Evolutionary conservation across 2,888 invertebrate species (phyloP).

Genomic region (Nemurella pictetii): DNA sequence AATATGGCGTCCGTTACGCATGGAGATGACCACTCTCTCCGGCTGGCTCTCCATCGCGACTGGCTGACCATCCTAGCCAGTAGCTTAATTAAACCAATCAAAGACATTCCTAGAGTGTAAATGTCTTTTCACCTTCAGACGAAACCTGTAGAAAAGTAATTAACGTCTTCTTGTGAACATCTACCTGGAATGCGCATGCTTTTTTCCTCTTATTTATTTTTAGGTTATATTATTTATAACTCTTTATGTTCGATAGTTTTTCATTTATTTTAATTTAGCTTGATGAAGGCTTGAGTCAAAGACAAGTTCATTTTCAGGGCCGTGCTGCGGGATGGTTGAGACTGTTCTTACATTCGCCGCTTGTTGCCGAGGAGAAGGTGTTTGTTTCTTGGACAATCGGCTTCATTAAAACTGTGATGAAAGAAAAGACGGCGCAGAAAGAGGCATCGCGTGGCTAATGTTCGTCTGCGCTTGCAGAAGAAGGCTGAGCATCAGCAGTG

Average conservation of each 20-base stretch:
- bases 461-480: background rate
- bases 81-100: slow-evolving; percentile 42
- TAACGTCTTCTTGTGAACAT: slow-evolving; percentile 37
- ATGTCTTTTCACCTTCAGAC: slow-evolving; percentile 29
- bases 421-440: background rate
- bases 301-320: slow-evolving; percentile 15
- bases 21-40: no score
- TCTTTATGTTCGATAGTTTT: background rate
- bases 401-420: background rate
- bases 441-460: background rate
- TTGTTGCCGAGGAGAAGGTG: background rate
- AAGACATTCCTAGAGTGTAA: slow-evolving; percentile 39
- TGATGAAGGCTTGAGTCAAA: background rate
- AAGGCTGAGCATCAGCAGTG: no score
- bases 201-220: slow-evolving; percentile 12
- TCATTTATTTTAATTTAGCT: slow-evolving; percentile 17
- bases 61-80: slow-evolving; percentile 18
- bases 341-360: background rate
- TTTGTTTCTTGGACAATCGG: slow-evolving; percentile 10
- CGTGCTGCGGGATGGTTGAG: background rate
- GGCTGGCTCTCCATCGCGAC: no score
- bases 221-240: background rate
- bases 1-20: no score
- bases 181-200: background rate
- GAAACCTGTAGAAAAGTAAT: slow-evolving; percentile 33